Conservation (phyloP, 1,140 invertebrate species). For the Sinella curviseta region DNA sequence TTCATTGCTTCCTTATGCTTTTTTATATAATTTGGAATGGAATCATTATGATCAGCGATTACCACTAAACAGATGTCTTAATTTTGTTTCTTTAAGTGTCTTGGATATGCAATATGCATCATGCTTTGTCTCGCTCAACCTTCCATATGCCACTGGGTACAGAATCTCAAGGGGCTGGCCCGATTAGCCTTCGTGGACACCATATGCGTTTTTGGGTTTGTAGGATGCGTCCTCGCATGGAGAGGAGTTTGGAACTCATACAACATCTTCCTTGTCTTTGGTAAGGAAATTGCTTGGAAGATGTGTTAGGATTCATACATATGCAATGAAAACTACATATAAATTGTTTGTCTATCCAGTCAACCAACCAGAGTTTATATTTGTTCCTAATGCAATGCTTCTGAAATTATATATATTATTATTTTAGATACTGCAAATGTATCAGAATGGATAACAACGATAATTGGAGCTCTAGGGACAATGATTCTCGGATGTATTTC, state of each 20-base stretch:
- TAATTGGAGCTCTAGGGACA: constrained; percentile 40
- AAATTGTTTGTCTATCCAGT: too few species aligned
- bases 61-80: too few species aligned
- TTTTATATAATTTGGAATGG: too few species aligned
- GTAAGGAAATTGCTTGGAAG: constrained; percentile 54
- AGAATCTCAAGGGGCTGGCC: constrained; percentile 64
- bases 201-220: constrained; percentile 73
- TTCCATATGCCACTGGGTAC: constrained; percentile 67
- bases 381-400: too few species aligned
- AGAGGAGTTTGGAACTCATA: constrained; percentile 78
- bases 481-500: constrained; percentile 40
- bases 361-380: too few species aligned
- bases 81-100: constrained; percentile 60
- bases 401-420: too few species aligned
- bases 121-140: constrained; percentile 73
- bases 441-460: constrained; percentile 43
- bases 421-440: constrained; percentile 18
- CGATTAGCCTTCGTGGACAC: constrained; percentile 70
- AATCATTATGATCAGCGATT: too few species aligned
- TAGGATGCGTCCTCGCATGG: constrained; percentile 84
- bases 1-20: too few species aligned
- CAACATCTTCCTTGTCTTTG: constrained; percentile 75
- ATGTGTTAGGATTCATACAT: too few species aligned
- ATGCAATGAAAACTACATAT: too few species aligned
- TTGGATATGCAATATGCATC: constrained; percentile 71